Evolutionary conservation across 2,797 vertebrate species (phyloP).

Genomic region (Pyrocephalus nanus): DNA sequence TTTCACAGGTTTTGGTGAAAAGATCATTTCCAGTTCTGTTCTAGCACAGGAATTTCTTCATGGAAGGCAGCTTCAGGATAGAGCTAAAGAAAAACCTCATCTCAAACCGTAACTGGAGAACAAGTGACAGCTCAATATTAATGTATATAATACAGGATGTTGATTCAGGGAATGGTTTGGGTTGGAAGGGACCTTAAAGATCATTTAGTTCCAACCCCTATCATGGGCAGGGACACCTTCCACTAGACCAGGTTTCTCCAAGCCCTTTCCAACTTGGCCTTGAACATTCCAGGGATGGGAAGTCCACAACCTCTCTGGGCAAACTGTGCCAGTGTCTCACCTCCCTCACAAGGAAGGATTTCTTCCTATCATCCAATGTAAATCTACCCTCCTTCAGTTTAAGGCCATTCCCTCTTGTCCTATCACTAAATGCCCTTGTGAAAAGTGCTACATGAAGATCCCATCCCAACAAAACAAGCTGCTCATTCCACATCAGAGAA

Average conservation of each 20-base stretch:
- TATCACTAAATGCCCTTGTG: background rate
- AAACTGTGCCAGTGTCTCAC: background rate
- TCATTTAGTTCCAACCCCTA: background rate
- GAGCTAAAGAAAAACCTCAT: background rate
- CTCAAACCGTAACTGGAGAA: background rate
- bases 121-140: background rate
- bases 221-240: rapidly evolving
- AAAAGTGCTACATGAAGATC: background rate
- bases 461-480: background rate
- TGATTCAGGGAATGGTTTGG: background rate
- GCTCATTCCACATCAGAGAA: background rate
- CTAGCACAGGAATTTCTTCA: background rate
- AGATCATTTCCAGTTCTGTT: background rate
- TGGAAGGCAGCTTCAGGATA: background rate
- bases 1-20: background rate
- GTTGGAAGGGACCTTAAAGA: background rate
- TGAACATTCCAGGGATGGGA: background rate
- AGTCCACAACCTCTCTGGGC: background rate
- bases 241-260: rapidly evolving
- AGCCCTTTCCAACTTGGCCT: rapidly evolving
- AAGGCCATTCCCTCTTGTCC: background rate
- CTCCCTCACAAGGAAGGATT: background rate
- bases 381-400: background rate
- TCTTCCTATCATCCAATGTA: background rate
- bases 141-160: background rate